These are phyloP conservation scores for Argentina silus DNA, from an alignment of 2,797 vertebrate genomes.

Conservation along the genomic window DNA sequence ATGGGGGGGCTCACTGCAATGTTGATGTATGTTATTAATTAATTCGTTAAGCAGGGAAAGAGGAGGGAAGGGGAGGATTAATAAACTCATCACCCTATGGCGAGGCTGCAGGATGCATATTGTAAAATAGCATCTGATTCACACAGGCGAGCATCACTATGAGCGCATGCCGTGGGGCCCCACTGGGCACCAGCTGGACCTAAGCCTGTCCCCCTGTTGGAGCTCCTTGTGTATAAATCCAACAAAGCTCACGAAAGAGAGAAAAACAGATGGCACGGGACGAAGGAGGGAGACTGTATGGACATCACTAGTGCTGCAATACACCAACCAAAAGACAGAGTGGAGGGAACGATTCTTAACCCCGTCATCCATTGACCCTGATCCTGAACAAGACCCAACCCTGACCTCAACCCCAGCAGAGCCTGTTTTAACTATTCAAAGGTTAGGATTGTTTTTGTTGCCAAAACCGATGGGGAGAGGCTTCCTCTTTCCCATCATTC, in stretches of 20 bases:
- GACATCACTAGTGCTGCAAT: background rate
- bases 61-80: conserved; percentile 32
- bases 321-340: conserved; percentile 2
- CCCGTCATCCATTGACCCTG: conserved; percentile 36
- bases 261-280: conserved; percentile 65
- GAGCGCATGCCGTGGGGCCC: conserved; percentile 47
- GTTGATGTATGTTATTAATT: background rate
- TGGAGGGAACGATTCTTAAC: conserved; percentile 23
- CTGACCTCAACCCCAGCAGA: conserved; percentile 31
- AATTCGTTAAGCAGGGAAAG: conserved; percentile 7
- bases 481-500: conserved; percentile 35
- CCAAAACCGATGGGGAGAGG: conserved; percentile 11
- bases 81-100: conserved; percentile 48
- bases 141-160: conserved; percentile 29
- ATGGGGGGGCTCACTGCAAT: background rate
- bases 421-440: conserved; percentile 49
- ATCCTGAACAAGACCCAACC: conserved; percentile 50
- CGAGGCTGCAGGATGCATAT: conserved; percentile 29
- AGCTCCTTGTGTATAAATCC: conserved; percentile 39
- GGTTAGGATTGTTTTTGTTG: conserved; percentile 26
- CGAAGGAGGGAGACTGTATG: conserved; percentile 8
- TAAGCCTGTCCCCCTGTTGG: conserved; percentile 57
- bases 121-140: background rate
- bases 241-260: conserved; percentile 33
- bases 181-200: conserved; percentile 69